phyloP scores from a whole-genome alignment of 2,888 invertebrate species.

The Sinhomidia bicolor region DNA sequence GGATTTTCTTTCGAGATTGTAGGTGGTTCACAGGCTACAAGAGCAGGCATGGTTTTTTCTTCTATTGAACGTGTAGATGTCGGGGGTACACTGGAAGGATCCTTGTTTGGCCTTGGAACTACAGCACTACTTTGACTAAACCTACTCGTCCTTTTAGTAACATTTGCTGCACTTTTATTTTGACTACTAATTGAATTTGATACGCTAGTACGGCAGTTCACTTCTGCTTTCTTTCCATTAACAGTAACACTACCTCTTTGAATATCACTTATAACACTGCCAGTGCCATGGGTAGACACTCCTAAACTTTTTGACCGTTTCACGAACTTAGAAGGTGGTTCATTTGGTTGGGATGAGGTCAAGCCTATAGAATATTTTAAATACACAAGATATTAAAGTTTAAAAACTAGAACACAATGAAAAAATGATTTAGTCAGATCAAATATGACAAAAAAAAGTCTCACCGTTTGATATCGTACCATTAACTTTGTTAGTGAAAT shows the following conservation, averaged over 20 bases:
- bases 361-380: not conserved
- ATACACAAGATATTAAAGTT: too few relatives aligned
- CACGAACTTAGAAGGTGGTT: constrained; percentile 1
- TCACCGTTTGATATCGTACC: constrained; percentile 67
- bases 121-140: constrained; percentile 62
- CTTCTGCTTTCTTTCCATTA: constrained; percentile 59
- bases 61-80: not conserved
- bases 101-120: constrained; percentile 39
- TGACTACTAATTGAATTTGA: constrained; percentile 57
- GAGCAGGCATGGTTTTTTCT: constrained; percentile 52
- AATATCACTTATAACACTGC: constrained; percentile 44
- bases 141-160: constrained; percentile 65
- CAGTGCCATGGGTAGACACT: not conserved
- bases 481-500: constrained; percentile 50
- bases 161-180: constrained; percentile 42
- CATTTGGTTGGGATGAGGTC: constrained; percentile 6
- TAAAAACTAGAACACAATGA: not conserved
- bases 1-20: not conserved
- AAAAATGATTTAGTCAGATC: not conserved
- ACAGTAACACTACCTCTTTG: constrained; percentile 55
- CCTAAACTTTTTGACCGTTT: constrained; percentile 44
- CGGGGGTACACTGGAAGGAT: not conserved
- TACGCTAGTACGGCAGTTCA: constrained; percentile 33
- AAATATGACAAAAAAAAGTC: constrained; percentile 8
- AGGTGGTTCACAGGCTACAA: constrained; percentile 48